Evolutionary conservation across 1,140 invertebrate genomes (phyloP).

Genomic region (Solen grandis): DNA sequence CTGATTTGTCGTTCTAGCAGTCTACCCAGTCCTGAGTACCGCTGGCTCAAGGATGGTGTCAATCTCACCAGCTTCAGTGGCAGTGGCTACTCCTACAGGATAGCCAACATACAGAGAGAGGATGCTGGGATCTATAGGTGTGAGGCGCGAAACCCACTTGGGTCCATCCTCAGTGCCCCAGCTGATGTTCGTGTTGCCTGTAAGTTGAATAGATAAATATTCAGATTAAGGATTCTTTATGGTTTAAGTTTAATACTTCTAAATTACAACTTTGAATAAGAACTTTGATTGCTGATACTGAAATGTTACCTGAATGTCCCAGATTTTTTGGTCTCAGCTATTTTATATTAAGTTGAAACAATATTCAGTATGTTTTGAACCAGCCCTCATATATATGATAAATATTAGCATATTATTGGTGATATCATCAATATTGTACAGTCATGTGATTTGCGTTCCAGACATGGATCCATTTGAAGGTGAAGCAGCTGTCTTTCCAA

Average conservation of each 20-base stretch:
- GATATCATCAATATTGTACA: too few relatives aligned
- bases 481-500: background rate
- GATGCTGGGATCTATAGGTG: conserved; percentile 46
- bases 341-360: background rate
- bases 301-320: background rate
- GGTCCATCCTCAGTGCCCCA: conserved; percentile 31
- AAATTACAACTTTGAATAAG: background rate
- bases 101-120: background rate
- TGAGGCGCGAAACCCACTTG: conserved; percentile 35
- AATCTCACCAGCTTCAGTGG: conserved; percentile 27
- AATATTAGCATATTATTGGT: too few relatives aligned
- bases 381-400: too few relatives aligned
- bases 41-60: conserved; percentile 41
- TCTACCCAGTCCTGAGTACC: conserved; percentile 10
- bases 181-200: conserved; percentile 44
- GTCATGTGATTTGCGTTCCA: too few relatives aligned
- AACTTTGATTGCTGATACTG: background rate
- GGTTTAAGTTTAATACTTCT: background rate
- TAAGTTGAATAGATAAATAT: conserved; percentile 17
- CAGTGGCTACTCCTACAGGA: background rate
- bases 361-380: background rate
- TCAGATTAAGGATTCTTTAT: background rate
- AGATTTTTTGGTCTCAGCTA: background rate
- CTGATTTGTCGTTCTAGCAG: conserved; percentile 37
- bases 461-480: conserved; percentile 25